phyloP scores from a whole-genome alignment of 2,113 vertebrate genomes.

The Merops nubicus region DNA sequence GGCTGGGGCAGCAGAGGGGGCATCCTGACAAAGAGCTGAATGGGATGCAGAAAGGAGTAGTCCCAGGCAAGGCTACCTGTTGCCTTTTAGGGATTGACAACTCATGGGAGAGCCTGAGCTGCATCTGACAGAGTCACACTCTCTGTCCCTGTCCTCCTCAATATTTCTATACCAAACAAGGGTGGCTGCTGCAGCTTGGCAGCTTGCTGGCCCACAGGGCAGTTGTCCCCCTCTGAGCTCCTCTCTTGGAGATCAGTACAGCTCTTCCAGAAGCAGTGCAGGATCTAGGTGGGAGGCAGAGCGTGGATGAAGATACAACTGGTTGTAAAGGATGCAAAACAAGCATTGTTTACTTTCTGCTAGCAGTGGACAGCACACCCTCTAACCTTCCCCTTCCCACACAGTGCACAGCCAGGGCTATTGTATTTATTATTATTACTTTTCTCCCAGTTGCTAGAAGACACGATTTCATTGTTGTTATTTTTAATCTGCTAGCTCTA shows the following conservation, averaged over 20 bases:
- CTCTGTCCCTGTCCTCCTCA: background rate
- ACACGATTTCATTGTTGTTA: background rate
- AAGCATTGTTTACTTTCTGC: background rate
- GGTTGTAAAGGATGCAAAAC: background rate
- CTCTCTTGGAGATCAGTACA: background rate
- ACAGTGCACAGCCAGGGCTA: fast-evolving
- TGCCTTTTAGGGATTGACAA: background rate
- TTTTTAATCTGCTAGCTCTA: background rate
- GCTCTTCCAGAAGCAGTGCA: background rate
- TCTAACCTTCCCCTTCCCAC: background rate
- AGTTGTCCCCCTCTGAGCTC: fast-evolving
- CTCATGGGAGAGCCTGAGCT: background rate
- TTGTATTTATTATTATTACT: background rate
- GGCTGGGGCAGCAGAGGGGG: background rate
- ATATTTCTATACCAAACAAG: background rate
- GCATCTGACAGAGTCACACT: background rate
- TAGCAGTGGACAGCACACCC: background rate
- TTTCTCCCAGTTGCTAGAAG: background rate
- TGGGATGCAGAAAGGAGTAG: background rate
- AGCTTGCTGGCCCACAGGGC: background rate
- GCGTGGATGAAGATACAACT: background rate
- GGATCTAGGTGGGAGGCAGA: background rate
- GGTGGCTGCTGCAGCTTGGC: background rate
- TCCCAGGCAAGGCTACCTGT: background rate
- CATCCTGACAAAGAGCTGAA: background rate